Base-by-base conservation (phyloP, 2,797 vertebrate species). In the Pterois miles region DNA sequence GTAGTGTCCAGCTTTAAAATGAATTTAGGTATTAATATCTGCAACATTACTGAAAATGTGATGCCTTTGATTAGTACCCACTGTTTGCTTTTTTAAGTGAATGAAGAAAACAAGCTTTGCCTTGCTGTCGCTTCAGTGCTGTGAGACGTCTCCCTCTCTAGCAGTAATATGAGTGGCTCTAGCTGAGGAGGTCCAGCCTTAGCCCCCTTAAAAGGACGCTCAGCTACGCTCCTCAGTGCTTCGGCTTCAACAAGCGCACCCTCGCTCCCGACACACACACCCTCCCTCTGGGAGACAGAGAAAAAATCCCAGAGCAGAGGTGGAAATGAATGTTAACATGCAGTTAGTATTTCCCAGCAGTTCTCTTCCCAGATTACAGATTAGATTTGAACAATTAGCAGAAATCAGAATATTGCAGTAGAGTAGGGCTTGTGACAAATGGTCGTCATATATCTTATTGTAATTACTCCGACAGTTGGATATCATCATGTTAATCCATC, bases 111-210 rank as follows among this genome's bases (percentile, higher is more conserved):
- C 0, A 1, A 80, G 88, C 82, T 87, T 84, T 86, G 85, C 82
- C 86, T 90, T 87, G 89, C 70, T 82, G 76, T 79, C 59, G 78
- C 78, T 74, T 84, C 68, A 60, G 80, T 86, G 74, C 79, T 80
- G 77, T 78, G 43, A 2, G 63, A 84, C 20, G 3, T 71, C 54
- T 66, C 65, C 63, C 65, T 68, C 74, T 81, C 58, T 71, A 65
- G 67, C 76, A 69, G 71, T 73, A 74, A 36, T 68, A 65, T 18
- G 48, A 78, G 72, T 54, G 74, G 71, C 68, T 80, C 65, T 40
- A 82, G 86, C 80, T 86, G 86, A 89, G 65, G 86, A 84, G 68
- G 82, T 91, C 82, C 85, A 84, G 92, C 90, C 91, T 89, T 92
- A 87, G 90, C 66, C 38, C 74, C 74, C 81, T 82, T 88, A 86